Base-by-base conservation (phyloP, 2,797 vertebrate species). In the Prionace glauca region DNA sequence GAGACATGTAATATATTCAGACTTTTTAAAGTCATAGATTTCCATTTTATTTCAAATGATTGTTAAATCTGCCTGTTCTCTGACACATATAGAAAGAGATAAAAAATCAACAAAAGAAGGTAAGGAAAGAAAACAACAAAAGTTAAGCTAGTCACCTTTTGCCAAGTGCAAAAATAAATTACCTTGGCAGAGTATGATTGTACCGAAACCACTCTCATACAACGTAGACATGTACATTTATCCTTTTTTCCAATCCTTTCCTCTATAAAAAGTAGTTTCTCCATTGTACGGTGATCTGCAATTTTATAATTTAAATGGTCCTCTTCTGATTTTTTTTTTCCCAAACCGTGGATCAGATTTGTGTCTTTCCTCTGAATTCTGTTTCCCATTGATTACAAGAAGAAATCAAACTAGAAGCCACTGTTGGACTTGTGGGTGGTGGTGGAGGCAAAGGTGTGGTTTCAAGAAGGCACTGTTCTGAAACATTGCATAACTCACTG, bases 11-110 rank as follows among this genome's bases (percentile, higher is more conserved):
- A 62, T 60, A 90, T 60, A 90, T 90, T 90, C 62, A 5, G 87
- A 36, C 16, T 69, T 41, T 69, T 67, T 32, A 41, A 69, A 62
- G n/a, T 93, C n/a, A 93, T 69, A 16, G 41, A 41, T 69, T 41
- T 92, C 29, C 32, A 90, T 90, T 69, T 92, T 93, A 93, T 93
- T 93, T 12, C 36, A 36, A 93, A 69, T 67, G n/a, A 26, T 50
- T 50, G 60, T n/a, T 91, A 62, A 60, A 62, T 65, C 60, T 91
- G 56, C 12, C 16, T 91, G 32, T 67, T 20, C 32, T 16, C 26
- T 10, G 7, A 20, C 24, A 91, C 18, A 18, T 65, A 60, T 88
- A 60, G 56, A 60, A 32, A 56, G 3, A 7, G 3, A 7, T 29
- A 32, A 10, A 91, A 24, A 32, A n/a, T 65, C 88, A 88, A 88